Evolutionary conservation across 2,888 invertebrate genomes (phyloP), one percentile per base, ranked within the genome.

Genomic region (Clunio marinus): DNA sequence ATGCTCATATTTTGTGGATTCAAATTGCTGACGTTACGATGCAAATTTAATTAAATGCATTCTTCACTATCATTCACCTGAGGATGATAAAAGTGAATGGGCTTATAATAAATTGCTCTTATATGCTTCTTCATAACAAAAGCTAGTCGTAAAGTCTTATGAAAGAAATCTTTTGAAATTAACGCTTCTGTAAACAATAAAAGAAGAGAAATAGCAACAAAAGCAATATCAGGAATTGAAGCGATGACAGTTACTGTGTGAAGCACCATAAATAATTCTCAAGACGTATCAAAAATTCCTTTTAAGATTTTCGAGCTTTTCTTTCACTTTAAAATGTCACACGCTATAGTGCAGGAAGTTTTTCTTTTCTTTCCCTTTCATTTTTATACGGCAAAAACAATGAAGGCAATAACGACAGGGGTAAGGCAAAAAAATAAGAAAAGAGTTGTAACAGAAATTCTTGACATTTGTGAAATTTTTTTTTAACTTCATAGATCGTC

Each of bases 11-110:
- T 57, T 57, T 59, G 59, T 59, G 17, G 20, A 22, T 55, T 20
- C n/a, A 22, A 20, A 22, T 35, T 22, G 22, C 51, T 22, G 51
- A 41, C 2, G 22, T 27, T 4, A 15, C 10, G 20, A 59, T 59
- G 59, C 59, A 59, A 59, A 59, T 59, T 59, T 59, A 59, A 59
- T 59, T 59, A 59, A 59, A 59, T 59, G 59, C 59, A 59, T 59
- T 59, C 59, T 59, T 13, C n/a, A 13, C 27, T 59, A 10, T 10
- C 51, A 7, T 28, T 27, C 17, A 58, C 59, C 32, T 59, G 15
- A 4, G 32, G n/a, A 10, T 3, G 41, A 41, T 3, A 15, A 10
- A 41, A 41, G n/a, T n/a, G 41, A 10, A n/a, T 15, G 41, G 41
- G 41, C 41, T 10, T n/a, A 45, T 27, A 59, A 58, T 28, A 58